Evolutionary conservation across 2,113 vertebrate genomes (phyloP).

Genomic region (Paraplagusia blochii): DNA sequence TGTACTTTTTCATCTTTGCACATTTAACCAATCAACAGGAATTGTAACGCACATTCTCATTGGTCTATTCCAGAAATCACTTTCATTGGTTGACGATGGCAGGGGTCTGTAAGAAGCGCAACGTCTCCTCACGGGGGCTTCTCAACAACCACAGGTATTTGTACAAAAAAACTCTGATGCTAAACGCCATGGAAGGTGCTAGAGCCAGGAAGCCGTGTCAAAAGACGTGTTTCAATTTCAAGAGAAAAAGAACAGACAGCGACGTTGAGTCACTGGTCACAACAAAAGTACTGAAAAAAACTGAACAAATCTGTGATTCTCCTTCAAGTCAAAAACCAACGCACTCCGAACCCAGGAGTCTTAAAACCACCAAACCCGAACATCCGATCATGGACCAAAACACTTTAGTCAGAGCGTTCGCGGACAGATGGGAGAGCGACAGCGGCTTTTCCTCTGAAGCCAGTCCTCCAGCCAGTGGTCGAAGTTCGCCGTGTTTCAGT

Average conservation of each 20-base stretch:
- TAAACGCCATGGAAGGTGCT: constrained; percentile 4
- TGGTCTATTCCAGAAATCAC: constrained; percentile 39
- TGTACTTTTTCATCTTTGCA: neutral
- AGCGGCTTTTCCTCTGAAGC: constrained; percentile 68
- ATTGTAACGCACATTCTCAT: neutral
- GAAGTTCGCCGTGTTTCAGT: constrained; percentile 38
- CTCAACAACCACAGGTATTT: constrained; percentile 36
- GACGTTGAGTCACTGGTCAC: neutral
- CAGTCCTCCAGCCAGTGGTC: constrained; percentile 50
- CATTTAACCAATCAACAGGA: neutral
- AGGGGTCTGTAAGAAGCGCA: neutral
- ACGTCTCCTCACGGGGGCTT: constrained; percentile 22
- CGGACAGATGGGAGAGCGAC: constrained; percentile 63
- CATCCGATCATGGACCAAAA: neutral
- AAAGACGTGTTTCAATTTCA: neutral
- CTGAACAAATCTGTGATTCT: accelerated
- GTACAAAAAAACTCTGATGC: constrained; percentile 28
- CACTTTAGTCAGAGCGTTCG: neutral
- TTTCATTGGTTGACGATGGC: constrained; percentile 9
- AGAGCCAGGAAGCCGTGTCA: constrained; percentile 23
- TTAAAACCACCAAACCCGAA: neutral
- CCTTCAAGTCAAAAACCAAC: neutral
- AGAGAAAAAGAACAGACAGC: constrained; percentile 21
- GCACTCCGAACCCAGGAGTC: constrained; percentile 3
- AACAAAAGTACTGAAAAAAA: constrained; percentile 13